Evolutionary conservation across 2,888 invertebrate species (phyloP), one percentile per base, ranked within the genome.

Genomic region (Anthoptus insignis): DNA sequence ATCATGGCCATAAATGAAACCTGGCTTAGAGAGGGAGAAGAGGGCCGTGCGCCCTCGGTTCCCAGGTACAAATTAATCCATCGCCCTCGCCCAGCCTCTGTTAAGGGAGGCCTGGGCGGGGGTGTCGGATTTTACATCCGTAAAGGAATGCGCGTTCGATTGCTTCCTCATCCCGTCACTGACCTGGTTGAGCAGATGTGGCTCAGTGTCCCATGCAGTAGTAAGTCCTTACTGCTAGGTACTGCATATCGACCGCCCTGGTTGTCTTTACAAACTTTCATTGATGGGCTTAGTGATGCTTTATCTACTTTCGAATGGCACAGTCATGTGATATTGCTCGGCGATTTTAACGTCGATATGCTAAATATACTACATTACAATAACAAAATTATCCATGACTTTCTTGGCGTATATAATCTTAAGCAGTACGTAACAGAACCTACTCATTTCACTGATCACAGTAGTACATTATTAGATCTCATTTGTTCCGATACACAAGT

Each of bases 1-100:
- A 37, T 74, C 3, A 8, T 74, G n/a, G 73, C 73, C 14, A 65
- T 75, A 9, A 74, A 74, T 14, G 71, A 74, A 24, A 74, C 73
- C 0, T 75, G 75, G 75, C 47, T 74, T 0, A 59, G 37, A 9
- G 16, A 24, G 14, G 69, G 69, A 0, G 66, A 68, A 37, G 73
- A 72, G 24, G 59, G 32, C 5, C 59, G 68, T 1, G 75, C 73
- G 2, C 75, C 75, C 0, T 27, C 16, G 4, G 0, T 71, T 0
- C 54, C 71, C 2, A 58, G 45, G 2, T 74, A 72, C 19, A 27
- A 65, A 2, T 42, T 72, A 13, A 66, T 65, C 6, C 72, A 72
- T 37, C 34, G 29, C 0, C 70, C 73, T 0, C 56, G 71, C 1
- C 68, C 71, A 1, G 2, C n/a, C 0, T 14, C 16, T 5, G 39